Conservation (phyloP, 2,113 vertebrate species). For the Emydura subglobosa region DNA sequence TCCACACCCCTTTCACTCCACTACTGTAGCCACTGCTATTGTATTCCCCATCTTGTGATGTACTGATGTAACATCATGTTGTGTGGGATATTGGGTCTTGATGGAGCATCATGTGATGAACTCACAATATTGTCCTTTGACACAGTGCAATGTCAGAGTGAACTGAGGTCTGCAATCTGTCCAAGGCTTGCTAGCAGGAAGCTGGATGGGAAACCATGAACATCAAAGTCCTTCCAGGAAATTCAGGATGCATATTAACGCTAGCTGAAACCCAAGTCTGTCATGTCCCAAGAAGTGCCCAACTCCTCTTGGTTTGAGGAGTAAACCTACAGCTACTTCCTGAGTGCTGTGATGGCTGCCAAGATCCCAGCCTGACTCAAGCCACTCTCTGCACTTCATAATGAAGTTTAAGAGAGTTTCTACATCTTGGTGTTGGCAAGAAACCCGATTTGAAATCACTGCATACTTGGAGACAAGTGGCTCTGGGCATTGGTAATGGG, state of each 20-base stretch:
- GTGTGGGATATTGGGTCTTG: not conserved
- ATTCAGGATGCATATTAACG: slow-evolving; percentile 64
- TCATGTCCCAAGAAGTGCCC: slow-evolving; percentile 58
- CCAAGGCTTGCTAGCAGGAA: not conserved
- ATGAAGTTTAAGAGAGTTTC: slow-evolving; percentile 75
- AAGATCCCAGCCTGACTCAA: slow-evolving; percentile 74
- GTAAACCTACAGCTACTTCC: slow-evolving; percentile 63
- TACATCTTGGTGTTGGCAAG: slow-evolving; percentile 75
- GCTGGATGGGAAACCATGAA: slow-evolving; percentile 13
- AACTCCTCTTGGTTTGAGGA: not conserved
- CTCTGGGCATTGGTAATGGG: slow-evolving; percentile 48
- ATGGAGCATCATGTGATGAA: not conserved
- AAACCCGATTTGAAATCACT: slow-evolving; percentile 63
- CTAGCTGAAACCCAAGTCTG: slow-evolving; percentile 38
- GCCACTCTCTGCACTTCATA: slow-evolving; percentile 68
- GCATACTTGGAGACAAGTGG: slow-evolving; percentile 63
- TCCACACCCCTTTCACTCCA: not conserved
- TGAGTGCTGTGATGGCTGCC: slow-evolving; percentile 43
- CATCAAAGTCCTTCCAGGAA: not conserved
- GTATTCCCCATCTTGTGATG: not conserved
- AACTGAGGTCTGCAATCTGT: not conserved
- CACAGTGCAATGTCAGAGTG: not conserved
- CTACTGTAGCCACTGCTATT: not conserved
- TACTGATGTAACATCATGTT: not conserved
- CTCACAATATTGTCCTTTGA: not conserved